Evolutionary conservation across 2,113 vertebrate genomes (phyloP).

Genomic region (Otus sunia): DNA sequence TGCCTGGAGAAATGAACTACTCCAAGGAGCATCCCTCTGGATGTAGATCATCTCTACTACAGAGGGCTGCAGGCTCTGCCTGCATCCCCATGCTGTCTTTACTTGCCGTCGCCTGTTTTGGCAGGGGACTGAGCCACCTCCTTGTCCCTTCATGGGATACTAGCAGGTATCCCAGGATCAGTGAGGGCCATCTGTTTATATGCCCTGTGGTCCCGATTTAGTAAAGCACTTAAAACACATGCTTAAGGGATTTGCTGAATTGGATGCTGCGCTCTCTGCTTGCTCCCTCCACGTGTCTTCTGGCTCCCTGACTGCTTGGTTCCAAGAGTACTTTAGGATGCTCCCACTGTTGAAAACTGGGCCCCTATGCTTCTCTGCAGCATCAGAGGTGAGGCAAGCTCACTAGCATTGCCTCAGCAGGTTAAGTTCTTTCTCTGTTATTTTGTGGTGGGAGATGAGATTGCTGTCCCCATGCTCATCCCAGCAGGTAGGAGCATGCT

Average conservation of each 20-base stretch:
- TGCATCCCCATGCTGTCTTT: accelerated
- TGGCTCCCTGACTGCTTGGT: not conserved
- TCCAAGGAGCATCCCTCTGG: not conserved
- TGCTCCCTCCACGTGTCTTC: not conserved
- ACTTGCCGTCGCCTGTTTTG: not conserved
- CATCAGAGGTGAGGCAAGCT: not conserved
- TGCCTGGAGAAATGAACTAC: not conserved
- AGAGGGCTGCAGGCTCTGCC: not conserved
- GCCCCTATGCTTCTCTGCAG: not conserved
- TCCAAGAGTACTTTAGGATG: not conserved
- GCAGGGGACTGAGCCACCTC: not conserved
- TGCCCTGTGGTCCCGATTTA: not conserved
- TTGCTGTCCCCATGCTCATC: accelerated
- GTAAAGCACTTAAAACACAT: not conserved
- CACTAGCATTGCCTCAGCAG: not conserved
- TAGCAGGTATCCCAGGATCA: not conserved
- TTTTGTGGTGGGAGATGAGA: not conserved
- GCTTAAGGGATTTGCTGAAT: not conserved
- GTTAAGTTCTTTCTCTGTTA: not conserved
- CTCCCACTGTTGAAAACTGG: accelerated
- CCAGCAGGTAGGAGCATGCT: not conserved
- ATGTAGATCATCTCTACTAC: not conserved
- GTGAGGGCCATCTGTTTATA: not conserved
- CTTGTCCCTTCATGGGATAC: not conserved
- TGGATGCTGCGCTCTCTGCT: accelerated